Conservation (phyloP, 2,113 vertebrate species). For the Gasterosteus aculeatus region DNA sequence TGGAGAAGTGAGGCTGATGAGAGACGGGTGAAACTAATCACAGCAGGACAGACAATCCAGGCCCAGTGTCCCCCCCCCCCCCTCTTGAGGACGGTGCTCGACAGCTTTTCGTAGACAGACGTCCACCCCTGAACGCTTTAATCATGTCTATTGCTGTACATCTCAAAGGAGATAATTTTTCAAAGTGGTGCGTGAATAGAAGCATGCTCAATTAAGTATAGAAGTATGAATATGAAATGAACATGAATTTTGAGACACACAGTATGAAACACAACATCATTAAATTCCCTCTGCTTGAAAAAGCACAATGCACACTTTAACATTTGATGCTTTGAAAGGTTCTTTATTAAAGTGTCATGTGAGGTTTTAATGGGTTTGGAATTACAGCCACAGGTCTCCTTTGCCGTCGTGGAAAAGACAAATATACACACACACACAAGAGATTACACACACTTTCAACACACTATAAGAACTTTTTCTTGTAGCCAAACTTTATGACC, state of each 20-base stretch:
- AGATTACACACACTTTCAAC: neutral
- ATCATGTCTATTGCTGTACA: neutral
- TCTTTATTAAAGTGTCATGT: neutral
- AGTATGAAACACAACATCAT: neutral
- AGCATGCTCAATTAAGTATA: neutral
- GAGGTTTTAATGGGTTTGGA: constrained; percentile 5
- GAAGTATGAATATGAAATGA: constrained; percentile 24
- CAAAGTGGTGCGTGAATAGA: neutral
- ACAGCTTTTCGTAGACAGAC: neutral
- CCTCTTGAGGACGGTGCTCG: too few relatives aligned
- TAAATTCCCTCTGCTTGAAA: neutral
- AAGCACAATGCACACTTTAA: neutral
- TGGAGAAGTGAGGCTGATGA: too few relatives aligned
- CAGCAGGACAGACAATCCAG: too few relatives aligned
- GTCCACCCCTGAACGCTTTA: neutral
- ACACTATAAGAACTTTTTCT: neutral
- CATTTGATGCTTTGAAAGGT: neutral
- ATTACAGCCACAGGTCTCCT: neutral
- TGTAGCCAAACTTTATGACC: too few relatives aligned
- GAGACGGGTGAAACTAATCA: too few relatives aligned
- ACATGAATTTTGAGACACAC: constrained; percentile 5
- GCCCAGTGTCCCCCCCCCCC: too few relatives aligned
- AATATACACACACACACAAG: neutral
- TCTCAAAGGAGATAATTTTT: constrained; percentile 1
- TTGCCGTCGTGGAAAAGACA: neutral